These are phyloP conservation scores for Porphyrio hochstetteri DNA, from an alignment of 2,113 vertebrate genomes.

Conservation along the genomic window DNA sequence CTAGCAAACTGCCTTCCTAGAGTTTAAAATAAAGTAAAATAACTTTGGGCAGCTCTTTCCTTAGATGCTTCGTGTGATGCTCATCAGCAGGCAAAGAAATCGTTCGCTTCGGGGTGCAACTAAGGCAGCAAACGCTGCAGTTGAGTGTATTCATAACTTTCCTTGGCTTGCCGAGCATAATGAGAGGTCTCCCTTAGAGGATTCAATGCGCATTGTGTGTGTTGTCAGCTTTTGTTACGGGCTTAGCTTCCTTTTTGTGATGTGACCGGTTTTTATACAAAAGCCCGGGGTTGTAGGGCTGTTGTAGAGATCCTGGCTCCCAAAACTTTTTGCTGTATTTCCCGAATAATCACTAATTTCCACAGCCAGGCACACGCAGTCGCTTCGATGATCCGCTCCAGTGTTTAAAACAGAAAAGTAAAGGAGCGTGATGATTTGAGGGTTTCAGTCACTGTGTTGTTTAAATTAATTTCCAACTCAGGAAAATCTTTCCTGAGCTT, in stretches of 20 bases:
- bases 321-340: background rate
- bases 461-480: background rate
- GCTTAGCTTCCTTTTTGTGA: background rate
- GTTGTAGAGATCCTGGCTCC: background rate
- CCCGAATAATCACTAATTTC: background rate
- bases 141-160: background rate
- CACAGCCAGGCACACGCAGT: background rate
- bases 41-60: background rate
- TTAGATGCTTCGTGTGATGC: background rate
- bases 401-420: background rate
- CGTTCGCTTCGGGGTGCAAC: background rate
- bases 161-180: background rate
- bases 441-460: background rate
- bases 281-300: background rate
- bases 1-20: background rate
- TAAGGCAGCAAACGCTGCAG: background rate
- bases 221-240: constrained; percentile 5
- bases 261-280: background rate
- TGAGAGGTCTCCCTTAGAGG: background rate
- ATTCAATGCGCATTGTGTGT: background rate
- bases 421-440: background rate
- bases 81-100: background rate
- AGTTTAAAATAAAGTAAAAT: constrained; percentile 40
- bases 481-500: background rate
- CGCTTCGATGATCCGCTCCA: background rate